Evolutionary conservation across 2,113 vertebrate species (phyloP), one percentile per base, ranked within the genome.

Genomic region (Elephantulus edwardii): DNA sequence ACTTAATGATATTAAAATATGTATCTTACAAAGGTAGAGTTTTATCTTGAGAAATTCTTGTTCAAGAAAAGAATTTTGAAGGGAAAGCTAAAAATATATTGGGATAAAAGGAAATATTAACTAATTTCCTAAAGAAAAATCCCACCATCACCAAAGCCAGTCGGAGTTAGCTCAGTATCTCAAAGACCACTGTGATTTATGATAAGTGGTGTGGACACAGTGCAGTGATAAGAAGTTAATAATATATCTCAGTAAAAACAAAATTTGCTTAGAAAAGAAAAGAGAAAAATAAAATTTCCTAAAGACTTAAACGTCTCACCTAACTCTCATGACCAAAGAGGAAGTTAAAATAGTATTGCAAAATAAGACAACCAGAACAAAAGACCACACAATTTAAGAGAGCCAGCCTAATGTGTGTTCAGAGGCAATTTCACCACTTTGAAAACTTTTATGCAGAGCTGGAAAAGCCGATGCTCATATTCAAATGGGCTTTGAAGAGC

Each of bases 1-100:
- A 71, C 26, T 50, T 77, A 91, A n/a, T n/a, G n/a, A 71, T 48
- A 83, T 70, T 35, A 85, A 81, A 85, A n/a, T n/a, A 85, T 48
- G 52, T 64, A 2, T 38, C 48, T 16, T 82, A 85, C 13, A 74
- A 70, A 90, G 33, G n/a, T n/a, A n/a, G 70, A 70, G 58, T 85
- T 75, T 62, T 72, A 30, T 52, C 35, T 56, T 30, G 80, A 76
- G 44, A 64, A 76, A 54, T 64, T 9, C 22, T 22, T 11, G 14
- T 28, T 68, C n/a, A 77, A 54, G n/a, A 56, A 74, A 66, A 84
- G 35, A 83, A 28, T 30, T 89, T 81, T 62, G 6, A 80, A 88
- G 84, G 50, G 50, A 77, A 89, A 66, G 8, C 0, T 68, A 35
- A 80, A 68, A 54, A 28, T 24, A 35, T 20, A 77, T 17, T 22